Evolutionary conservation across 2,797 vertebrate genomes (phyloP).

Genomic region (Sebastes aleutianus): DNA sequence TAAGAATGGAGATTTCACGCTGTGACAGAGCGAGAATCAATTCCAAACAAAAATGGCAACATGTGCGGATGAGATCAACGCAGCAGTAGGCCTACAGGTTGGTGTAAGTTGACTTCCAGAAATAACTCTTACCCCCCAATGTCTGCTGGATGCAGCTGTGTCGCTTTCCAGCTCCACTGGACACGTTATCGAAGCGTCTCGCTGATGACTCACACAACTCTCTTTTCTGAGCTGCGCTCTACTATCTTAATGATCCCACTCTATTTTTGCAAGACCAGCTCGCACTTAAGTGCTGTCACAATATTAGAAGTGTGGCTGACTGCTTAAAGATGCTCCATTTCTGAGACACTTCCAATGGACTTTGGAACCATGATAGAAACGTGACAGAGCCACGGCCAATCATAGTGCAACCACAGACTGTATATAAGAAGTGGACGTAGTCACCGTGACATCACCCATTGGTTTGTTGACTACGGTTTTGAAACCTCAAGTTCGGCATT

Average conservation of each 20-base stretch:
- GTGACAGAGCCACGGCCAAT: background rate
- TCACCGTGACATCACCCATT: too few relatives aligned
- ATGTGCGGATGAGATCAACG: background rate
- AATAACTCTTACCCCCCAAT: background rate
- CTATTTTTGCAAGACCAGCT: slow-evolving; percentile 3
- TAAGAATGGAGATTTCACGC: background rate
- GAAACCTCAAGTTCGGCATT: too few relatives aligned
- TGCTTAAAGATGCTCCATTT: slow-evolving; percentile 9
- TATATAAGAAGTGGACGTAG: too few relatives aligned
- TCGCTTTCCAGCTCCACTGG: background rate
- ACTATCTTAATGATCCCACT: background rate
- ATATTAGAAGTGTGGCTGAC: background rate
- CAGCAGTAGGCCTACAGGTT: background rate
- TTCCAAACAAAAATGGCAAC: slow-evolving; percentile 2
- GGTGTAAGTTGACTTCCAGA: slow-evolving; percentile 5
- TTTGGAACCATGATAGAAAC: background rate
- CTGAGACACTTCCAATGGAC: background rate
- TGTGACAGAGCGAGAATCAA: background rate
- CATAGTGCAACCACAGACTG: too few relatives aligned
- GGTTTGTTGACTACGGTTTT: too few relatives aligned
- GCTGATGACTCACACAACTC: background rate
- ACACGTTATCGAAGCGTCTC: slow-evolving; percentile 1
- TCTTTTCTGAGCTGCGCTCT: background rate
- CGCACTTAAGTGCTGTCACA: background rate
- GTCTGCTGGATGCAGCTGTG: background rate